These are phyloP conservation scores for Upupa epops DNA, from an alignment of 2,113 vertebrate genomes.

Conservation along the genomic window DNA sequence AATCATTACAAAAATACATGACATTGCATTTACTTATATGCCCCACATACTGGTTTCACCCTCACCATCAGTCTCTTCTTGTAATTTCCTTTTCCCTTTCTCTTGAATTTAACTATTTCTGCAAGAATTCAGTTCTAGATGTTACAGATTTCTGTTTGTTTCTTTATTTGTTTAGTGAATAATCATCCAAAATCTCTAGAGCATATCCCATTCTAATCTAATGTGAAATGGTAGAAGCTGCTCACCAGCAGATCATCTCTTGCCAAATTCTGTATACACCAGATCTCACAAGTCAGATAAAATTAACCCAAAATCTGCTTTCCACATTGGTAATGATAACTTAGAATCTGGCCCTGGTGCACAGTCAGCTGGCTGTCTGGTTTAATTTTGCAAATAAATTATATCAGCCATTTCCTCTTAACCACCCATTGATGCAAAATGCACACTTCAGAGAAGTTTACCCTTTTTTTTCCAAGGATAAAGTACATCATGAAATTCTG, in stretches of 20 bases:
- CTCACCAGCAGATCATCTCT: conserved; percentile 37
- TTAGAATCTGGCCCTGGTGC: neutral
- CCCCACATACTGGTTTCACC: neutral
- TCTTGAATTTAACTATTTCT: conserved; percentile 7
- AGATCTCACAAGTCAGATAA: conserved; percentile 44
- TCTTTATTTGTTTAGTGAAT: conserved; percentile 51
- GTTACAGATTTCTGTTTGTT: conserved; percentile 4
- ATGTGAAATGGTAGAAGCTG: conserved; percentile 56
- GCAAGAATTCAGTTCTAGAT: neutral
- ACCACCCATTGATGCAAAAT: neutral
- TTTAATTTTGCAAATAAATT: neutral
- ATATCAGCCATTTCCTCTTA: neutral
- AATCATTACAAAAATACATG: neutral
- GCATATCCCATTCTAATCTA: conserved; percentile 17
- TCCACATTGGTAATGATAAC: neutral
- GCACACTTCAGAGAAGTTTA: neutral
- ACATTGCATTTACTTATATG: neutral
- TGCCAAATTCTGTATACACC: conserved; percentile 17
- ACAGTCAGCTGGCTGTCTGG: neutral
- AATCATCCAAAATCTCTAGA: conserved; percentile 42
- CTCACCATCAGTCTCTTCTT: neutral
- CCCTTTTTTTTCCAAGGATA: neutral
- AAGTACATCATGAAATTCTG: neutral
- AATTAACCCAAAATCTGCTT: conserved; percentile 27
- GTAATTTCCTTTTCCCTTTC: neutral